Conservation (phyloP, 2,113 vertebrate genomes). For the Corydoras maculifer region DNA sequence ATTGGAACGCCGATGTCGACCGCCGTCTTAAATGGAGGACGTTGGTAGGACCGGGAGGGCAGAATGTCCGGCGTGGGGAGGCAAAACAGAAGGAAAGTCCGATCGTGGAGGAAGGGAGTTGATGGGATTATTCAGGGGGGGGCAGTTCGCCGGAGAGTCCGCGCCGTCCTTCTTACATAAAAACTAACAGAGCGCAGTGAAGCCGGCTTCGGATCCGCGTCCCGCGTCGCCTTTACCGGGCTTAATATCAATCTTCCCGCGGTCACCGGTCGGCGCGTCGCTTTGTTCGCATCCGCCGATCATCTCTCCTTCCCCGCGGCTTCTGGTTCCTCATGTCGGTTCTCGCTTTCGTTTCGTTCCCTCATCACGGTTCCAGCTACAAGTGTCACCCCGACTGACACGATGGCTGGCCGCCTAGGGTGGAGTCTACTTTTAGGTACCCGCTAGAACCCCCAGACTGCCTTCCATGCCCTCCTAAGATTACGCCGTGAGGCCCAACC, state of each 20-base stretch:
- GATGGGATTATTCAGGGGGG: slow-evolving; percentile 17
- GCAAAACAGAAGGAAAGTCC: neutral
- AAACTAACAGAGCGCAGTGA: neutral
- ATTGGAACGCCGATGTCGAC: too few relatives aligned
- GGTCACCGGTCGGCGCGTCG: too few relatives aligned
- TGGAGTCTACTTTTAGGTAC: neutral
- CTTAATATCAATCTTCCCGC: too few relatives aligned
- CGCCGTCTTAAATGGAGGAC: neutral
- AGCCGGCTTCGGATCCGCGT: neutral
- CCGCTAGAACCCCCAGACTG: too few relatives aligned
- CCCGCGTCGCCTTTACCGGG: neutral
- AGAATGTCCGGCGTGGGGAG: neutral
- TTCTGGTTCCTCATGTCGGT: too few relatives aligned
- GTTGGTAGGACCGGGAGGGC: neutral
- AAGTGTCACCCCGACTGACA: neutral
- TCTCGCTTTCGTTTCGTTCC: neutral
- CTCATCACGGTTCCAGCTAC: neutral
- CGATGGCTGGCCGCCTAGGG: neutral
- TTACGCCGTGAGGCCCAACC: neutral
- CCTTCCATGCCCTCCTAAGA: too few relatives aligned
- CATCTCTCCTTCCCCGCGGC: too few relatives aligned
- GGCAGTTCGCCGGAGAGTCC: slow-evolving; percentile 11
- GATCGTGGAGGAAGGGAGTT: neutral
- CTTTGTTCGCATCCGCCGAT: too few relatives aligned
- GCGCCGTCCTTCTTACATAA: slow-evolving; percentile 3